phyloP scores from a whole-genome alignment of 2,797 vertebrate genomes.

The Malacoctenus gilli region DNA sequence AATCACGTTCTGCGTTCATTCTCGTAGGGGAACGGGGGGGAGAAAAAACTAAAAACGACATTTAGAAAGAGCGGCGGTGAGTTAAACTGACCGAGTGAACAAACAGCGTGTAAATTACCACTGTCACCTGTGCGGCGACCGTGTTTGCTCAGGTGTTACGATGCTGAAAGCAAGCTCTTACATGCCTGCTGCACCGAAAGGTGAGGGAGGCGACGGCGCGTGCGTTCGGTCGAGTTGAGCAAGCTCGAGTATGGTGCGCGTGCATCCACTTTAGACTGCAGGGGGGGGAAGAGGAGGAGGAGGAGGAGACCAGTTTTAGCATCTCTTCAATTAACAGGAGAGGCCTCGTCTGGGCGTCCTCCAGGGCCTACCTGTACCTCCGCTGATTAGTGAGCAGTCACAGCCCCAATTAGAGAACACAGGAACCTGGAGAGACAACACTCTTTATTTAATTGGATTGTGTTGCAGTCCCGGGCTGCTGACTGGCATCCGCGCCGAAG shows the following conservation, averaged over 20 bases:
- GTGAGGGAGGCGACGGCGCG: constrained; percentile 49
- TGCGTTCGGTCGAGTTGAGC: constrained; percentile 50
- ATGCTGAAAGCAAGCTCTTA: constrained; percentile 56
- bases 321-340: constrained; percentile 80
- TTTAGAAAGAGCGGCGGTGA: background rate
- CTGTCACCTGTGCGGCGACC: constrained; percentile 18
- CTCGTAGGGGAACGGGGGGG: too few relatives aligned
- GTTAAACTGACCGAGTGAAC: background rate
- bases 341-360: constrained; percentile 71
- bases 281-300: constrained; percentile 5
- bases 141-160: constrained; percentile 45
- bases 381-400: constrained; percentile 82
- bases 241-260: constrained; percentile 36
- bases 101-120: constrained; percentile 6
- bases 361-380: constrained; percentile 79
- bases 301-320: constrained; percentile 59
- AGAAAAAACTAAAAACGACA: too few relatives aligned
- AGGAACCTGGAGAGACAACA: constrained; percentile 79
- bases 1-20: too few relatives aligned
- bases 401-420: constrained; percentile 83
- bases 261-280: constrained; percentile 30
- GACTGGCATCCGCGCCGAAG: constrained; percentile 70
- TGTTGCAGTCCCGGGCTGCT: constrained; percentile 72
- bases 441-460: constrained; percentile 83
- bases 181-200: constrained; percentile 47